Percentiles rank a stretch among this genome's conserved stretches.
phyloP scores from a whole-genome alignment of 2,888 invertebrate species.

The Heterodera filipjevi region DNA sequence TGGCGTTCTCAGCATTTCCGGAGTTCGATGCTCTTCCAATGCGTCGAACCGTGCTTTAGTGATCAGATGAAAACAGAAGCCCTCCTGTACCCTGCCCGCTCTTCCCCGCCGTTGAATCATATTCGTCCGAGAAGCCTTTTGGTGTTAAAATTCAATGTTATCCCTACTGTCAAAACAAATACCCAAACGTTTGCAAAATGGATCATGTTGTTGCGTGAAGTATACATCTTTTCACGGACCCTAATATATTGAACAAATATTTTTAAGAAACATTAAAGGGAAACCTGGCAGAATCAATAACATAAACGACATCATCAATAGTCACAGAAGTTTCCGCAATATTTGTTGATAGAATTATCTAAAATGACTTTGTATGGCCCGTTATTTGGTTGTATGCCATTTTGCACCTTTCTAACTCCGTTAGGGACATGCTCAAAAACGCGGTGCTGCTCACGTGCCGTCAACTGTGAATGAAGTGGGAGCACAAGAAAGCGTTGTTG shows the following conservation, averaged over 20 bases:
- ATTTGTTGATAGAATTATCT: conserved; percentile 92
- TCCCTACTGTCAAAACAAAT: conserved; percentile 19
- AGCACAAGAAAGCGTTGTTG: conserved; percentile 74
- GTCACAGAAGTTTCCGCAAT: conserved; percentile 98
- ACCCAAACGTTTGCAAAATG: conserved; percentile 93
- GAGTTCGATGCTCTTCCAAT: conserved; percentile 80
- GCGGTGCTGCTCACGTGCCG: conserved; percentile 83
- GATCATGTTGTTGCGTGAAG: conserved; percentile 97
- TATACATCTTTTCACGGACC: conserved; percentile 94
- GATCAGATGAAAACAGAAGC: conserved; percentile 90
- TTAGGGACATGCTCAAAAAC: conserved; percentile 72
- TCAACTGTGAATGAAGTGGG: conserved; percentile 95
- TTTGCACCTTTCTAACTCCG: conserved; percentile 69
- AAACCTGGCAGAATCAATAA: conserved; percentile 83
- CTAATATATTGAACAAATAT: too few species aligned
- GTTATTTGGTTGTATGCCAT: too few species aligned
- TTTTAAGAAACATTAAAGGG: conserved; percentile 7
- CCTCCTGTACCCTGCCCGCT: conserved; percentile 90
- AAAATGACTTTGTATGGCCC: too few species aligned
- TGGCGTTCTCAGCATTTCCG: conserved; percentile 96
- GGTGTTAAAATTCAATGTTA: neutral
- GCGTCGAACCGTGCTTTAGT: conserved; percentile 69
- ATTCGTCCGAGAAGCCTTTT: conserved; percentile 78
- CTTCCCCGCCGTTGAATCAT: conserved; percentile 91
- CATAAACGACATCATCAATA: conserved; percentile 96